These are phyloP conservation scores for Slavum lentiscoides DNA, from an alignment of 2,888 invertebrate species.

Conservation along the genomic window DNA sequence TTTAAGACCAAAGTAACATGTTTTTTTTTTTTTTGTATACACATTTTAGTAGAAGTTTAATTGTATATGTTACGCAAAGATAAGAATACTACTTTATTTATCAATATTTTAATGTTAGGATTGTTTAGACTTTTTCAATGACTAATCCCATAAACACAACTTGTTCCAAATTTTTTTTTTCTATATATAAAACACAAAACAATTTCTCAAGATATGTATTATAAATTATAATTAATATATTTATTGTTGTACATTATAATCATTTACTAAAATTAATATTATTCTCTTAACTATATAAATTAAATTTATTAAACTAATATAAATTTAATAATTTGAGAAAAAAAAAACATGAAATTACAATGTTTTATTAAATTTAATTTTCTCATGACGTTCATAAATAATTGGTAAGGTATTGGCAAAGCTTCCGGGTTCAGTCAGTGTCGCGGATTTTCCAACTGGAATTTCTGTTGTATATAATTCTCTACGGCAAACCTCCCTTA, in stretches of 20 bases:
- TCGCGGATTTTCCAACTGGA: conserved; percentile 58
- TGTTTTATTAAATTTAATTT: conserved; percentile 27
- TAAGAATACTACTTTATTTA: no score
- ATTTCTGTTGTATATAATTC: conserved; percentile 75
- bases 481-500: conserved; percentile 80
- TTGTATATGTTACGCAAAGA: no score
- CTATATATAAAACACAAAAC: conserved; percentile 7
- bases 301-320: neutral
- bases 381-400: conserved; percentile 47
- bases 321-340: neutral
- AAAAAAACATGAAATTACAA: neutral
- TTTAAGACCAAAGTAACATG: no score
- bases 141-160: neutral
- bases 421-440: conserved; percentile 44
- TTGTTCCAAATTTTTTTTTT: conserved; percentile 15
- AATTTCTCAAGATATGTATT: conserved; percentile 15
- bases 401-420: conserved; percentile 40
- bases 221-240: neutral
- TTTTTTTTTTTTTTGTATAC: no score
- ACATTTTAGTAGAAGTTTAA: no score
- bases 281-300: neutral
- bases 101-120: neutral
- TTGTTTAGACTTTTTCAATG: neutral
- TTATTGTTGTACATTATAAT: conserved; percentile 14
- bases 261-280: neutral